Percentiles rank a stretch among this genome's conserved stretches.
Conservation (phyloP, 2,113 vertebrate genomes). For the Urocolius indicus region DNA sequence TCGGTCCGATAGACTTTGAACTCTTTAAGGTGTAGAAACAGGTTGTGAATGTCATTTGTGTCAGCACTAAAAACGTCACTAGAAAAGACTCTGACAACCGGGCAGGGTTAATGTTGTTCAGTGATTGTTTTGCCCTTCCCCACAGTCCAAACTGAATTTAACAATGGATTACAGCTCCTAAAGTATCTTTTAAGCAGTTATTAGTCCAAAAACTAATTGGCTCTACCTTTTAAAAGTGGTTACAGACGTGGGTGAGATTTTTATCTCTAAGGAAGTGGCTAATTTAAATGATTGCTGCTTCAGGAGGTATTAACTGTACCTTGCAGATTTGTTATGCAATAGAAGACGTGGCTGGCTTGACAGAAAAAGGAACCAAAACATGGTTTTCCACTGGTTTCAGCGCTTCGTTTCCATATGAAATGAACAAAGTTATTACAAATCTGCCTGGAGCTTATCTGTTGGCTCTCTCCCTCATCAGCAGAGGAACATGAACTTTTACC, state of each 20-base stretch:
- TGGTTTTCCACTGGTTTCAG: not conserved
- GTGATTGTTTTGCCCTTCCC: not conserved
- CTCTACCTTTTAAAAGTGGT: conserved; percentile 26
- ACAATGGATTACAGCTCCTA: not conserved
- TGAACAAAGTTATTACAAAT: not conserved
- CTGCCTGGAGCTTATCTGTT: not conserved
- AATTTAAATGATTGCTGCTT: conserved; percentile 27
- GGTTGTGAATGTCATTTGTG: not conserved
- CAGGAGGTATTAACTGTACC: conserved; percentile 42
- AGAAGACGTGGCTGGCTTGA: not conserved
- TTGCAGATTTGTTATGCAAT: conserved; percentile 33
- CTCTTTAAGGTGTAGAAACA: not conserved
- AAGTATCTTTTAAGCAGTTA: not conserved
- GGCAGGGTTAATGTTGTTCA: not conserved
- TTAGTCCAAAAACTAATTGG: conserved; percentile 24
- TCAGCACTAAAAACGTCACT: not conserved
- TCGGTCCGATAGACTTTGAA: not conserved
- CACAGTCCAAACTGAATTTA: not conserved
- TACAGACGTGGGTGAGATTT: conserved; percentile 29
- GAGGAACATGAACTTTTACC: not conserved
- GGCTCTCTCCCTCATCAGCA: not conserved
- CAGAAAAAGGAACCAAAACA: not conserved
- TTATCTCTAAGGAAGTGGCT: conserved; percentile 39
- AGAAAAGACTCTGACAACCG: not conserved
- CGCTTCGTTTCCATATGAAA: not conserved